phyloP scores from a whole-genome alignment of 1,140 invertebrate species.

The Cotesia glomerata region DNA sequence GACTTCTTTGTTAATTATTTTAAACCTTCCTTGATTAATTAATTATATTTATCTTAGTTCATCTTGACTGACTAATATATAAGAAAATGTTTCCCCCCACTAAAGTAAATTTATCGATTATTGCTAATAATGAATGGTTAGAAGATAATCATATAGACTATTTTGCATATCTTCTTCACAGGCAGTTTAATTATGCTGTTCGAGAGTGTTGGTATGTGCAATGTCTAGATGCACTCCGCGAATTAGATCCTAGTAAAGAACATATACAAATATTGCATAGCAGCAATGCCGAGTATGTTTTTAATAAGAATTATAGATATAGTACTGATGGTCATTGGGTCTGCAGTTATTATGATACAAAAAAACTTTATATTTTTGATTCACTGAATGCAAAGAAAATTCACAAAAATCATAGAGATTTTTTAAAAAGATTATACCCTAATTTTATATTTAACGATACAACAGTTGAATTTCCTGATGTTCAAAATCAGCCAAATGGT shows the following conservation, averaged over 20 bases:
- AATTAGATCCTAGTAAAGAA: not conserved
- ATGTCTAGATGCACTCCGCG: not conserved
- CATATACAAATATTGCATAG: not conserved
- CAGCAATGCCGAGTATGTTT: not conserved
- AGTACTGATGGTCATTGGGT: constrained; percentile 20
- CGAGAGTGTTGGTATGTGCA: not conserved
- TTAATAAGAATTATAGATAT: not conserved
- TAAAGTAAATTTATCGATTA: not conserved
- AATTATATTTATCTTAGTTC: too few relatives aligned
- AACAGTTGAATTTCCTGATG: constrained; percentile 2
- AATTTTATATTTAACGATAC: not conserved
- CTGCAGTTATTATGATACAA: constrained; percentile 29
- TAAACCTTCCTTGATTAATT: too few relatives aligned
- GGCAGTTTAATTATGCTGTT: not conserved
- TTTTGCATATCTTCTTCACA: not conserved
- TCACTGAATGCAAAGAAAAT: constrained; percentile 23
- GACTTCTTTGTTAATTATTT: too few relatives aligned
- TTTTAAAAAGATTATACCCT: constrained; percentile 19
- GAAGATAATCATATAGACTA: not conserved
- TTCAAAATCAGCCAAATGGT: constrained; percentile 25
- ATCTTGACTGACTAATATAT: too few relatives aligned
- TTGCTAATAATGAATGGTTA: not conserved
- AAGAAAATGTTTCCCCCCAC: not conserved
- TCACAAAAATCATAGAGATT: constrained; percentile 23
- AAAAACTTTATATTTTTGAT: constrained; percentile 30